Percentiles rank a stretch among this genome's conserved stretches.
Conservation (phyloP, 2,797 vertebrate genomes). For the Pseudotriccus pelzelni region DNA sequence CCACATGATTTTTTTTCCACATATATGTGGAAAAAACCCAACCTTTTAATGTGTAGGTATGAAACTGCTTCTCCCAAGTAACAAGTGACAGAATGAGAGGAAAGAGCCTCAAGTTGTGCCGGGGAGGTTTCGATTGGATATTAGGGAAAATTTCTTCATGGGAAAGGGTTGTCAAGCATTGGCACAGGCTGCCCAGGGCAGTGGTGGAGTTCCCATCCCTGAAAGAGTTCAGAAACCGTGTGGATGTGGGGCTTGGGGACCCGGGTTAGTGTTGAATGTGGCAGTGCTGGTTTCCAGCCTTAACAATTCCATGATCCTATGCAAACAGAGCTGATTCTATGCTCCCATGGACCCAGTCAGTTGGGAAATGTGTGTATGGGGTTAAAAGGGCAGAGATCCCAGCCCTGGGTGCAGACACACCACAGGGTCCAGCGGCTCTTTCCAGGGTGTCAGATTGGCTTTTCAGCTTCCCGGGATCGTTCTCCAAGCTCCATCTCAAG, state of each 20-base stretch:
- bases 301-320: not conserved
- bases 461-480: not conserved
- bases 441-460: rapidly evolving
- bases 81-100: not conserved
- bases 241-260: not conserved
- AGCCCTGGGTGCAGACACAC: not conserved
- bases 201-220: not conserved
- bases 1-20: not conserved
- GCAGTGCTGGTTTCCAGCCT: not conserved
- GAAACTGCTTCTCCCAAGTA: not conserved
- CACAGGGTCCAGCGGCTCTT: rapidly evolving
- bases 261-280: too few species aligned
- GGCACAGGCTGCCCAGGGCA: not conserved
- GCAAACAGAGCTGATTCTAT: rapidly evolving
- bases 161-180: not conserved
- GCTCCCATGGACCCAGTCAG: not conserved
- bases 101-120: rapidly evolving
- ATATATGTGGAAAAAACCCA: not conserved
- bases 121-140: not conserved
- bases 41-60: not conserved
- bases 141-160: rapidly evolving
- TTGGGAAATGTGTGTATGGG: not conserved
- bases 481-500: slow-evolving; percentile 6
- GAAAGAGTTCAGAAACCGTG: not conserved
- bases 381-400: not conserved